phyloP scores from a whole-genome alignment of 2,888 invertebrate genomes.

The Drosophila flavopinicola region DNA sequence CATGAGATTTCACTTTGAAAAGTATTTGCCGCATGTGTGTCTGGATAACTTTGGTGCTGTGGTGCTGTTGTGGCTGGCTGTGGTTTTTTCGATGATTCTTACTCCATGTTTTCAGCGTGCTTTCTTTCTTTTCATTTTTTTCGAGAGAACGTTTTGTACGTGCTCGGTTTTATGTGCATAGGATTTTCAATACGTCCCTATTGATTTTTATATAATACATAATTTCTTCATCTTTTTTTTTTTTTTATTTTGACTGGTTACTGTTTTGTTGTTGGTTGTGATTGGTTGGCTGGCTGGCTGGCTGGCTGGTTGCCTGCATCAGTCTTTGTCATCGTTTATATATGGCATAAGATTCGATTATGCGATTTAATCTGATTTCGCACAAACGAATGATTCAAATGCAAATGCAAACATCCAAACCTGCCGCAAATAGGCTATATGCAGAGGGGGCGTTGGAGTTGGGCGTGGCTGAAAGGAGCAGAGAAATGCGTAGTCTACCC shows the following conservation, averaged over 20 bases:
- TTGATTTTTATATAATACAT: constrained; percentile 79
- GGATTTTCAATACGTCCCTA: constrained; percentile 77
- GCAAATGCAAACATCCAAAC: constrained; percentile 59
- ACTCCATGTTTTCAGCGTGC: constrained; percentile 1
- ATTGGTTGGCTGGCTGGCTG: constrained; percentile 37
- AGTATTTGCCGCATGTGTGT: constrained; percentile 80
- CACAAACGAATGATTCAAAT: constrained; percentile 79
- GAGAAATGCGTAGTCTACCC: constrained; percentile 51
- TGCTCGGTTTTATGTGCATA: constrained; percentile 73
- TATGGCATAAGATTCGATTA: constrained; percentile 75
- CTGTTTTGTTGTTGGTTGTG: constrained; percentile 46
- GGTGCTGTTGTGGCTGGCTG: constrained; percentile 71
- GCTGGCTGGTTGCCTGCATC: constrained; percentile 68
- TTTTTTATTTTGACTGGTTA: constrained; percentile 29
- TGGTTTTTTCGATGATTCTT: constrained; percentile 45
- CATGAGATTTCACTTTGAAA: constrained; percentile 79
- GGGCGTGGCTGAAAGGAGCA: constrained; percentile 36
- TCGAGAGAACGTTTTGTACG: constrained; percentile 73
- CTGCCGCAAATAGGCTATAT: neutral
- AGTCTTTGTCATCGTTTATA: constrained; percentile 76
- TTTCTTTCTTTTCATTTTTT: constrained; percentile 34
- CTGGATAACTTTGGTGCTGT: constrained; percentile 71
- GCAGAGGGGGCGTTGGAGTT: neutral
- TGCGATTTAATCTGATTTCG: constrained; percentile 79
- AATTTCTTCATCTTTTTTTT: constrained; percentile 59